A percentile compares a stretch with the other conserved stretches of the same genome.
phyloP scores from a whole-genome alignment of 1,140 invertebrate species.

The Euura lappo region DNA sequence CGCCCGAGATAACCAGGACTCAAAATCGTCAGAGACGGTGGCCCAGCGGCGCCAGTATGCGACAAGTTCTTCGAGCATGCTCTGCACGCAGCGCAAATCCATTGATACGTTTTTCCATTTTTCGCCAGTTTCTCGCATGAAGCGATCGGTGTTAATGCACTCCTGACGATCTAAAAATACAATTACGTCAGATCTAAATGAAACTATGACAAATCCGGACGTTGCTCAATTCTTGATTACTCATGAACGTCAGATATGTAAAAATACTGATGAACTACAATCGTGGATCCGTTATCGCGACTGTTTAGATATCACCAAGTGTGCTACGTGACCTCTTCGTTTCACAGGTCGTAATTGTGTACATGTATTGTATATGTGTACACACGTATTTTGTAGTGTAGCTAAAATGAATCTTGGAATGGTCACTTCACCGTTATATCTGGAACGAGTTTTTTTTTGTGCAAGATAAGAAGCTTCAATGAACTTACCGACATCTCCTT shows the following conservation, averaged over 20 bases:
- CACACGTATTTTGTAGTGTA: no score
- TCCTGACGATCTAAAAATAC: slow-evolving; percentile 72
- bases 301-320: neutral
- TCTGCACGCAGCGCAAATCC: slow-evolving; percentile 87
- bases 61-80: slow-evolving; percentile 87
- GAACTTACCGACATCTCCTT: slow-evolving; percentile 76
- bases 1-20: slow-evolving; percentile 80
- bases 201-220: neutral
- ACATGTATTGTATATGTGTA: no score
- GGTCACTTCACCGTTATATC: no score
- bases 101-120: slow-evolving; percentile 90
- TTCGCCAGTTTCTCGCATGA: slow-evolving; percentile 84
- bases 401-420: no score
- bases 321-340: neutral
- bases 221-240: neutral
- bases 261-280: neutral
- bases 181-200: slow-evolving; percentile 6
- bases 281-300: neutral
- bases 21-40: slow-evolving; percentile 73
- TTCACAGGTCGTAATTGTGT: no score
- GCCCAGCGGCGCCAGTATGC: slow-evolving; percentile 89
- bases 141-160: slow-evolving; percentile 77
- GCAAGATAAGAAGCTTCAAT: no score
- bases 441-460: no score
- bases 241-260: neutral